Evolutionary conservation across 2,888 invertebrate species (phyloP), one percentile per base, ranked within the genome.

Genomic region (Eristalis arbustorum): DNA sequence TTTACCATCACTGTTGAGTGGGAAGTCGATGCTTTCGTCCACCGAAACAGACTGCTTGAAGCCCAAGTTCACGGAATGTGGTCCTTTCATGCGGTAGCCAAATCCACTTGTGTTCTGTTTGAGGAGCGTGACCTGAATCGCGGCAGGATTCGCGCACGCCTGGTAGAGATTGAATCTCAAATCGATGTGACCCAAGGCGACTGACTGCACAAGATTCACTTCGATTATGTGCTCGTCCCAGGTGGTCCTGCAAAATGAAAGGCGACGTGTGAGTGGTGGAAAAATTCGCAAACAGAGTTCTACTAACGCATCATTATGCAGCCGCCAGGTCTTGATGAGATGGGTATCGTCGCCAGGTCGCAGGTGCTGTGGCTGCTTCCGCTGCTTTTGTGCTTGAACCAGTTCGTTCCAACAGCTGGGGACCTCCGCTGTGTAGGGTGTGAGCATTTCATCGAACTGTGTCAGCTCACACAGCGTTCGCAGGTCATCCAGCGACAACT

Each of bases 161-260:
- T 96, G 94, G 91, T 97, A 97, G 40, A 98, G 93, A 0, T 96
- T 96, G 91, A 98, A 98, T 88, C 96, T 96, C 63, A 98, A 95
- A 91, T 98, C 98, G 28, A 98, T 96, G 90, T 98, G 98, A n/a
- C 98, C 98, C 75, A 98, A 93, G 42, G 95, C 95, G 2, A 95
- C 95, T 67, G 96, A 95, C 88, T 96, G 95, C 0, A 98, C 97
- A 73, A 98, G 92, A 0, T 97, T 97, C 8, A 98, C 93, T 92
- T 98, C 98, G 90, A 98, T 96, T 31, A 98, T 95, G 90, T 98
- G 98, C 91, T 98, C 98, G 90, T 98, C 97, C 97, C 97, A 98
- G 0, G 98, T 97, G 25, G 96, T 95, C 69, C 95, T 95, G 90
- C 18, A 88, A 74, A n/a, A 68, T 42, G 31, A 18, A 25, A 10